These are phyloP conservation scores for Cephonodes hylas DNA, from an alignment of 2,888 invertebrate genomes.

Conservation along the genomic window DNA sequence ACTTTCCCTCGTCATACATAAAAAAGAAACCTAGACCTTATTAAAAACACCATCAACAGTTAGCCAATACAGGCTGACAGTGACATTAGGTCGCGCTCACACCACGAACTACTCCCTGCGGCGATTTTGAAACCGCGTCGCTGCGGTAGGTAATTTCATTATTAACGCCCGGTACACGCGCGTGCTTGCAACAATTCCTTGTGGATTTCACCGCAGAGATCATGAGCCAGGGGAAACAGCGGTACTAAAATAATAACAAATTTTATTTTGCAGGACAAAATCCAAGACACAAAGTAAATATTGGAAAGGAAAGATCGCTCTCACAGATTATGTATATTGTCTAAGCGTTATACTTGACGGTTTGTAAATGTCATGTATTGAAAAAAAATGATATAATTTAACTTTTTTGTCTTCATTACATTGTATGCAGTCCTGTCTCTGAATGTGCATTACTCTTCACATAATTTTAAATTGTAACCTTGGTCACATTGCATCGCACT, in stretches of 20 bases:
- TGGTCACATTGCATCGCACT: too few species aligned
- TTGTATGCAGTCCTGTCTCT: too few species aligned
- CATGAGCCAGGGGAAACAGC: background rate
- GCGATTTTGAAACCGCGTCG: conserved; percentile 2
- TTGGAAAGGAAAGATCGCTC: too few species aligned
- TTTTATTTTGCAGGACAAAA: background rate
- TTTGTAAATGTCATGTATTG: too few species aligned
- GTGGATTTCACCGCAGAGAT: conserved; percentile 37
- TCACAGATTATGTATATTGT: too few species aligned
- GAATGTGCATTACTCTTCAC: too few species aligned
- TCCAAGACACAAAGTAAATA: too few species aligned
- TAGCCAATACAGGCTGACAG: background rate
- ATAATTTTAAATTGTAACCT: too few species aligned
- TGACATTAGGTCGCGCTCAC: conserved; percentile 20
- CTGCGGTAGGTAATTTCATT: conserved; percentile 55
- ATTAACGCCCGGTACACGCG: conserved; percentile 45
- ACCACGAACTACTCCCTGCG: conserved; percentile 8
- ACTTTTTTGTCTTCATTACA: too few species aligned
- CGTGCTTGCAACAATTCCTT: conserved; percentile 50
- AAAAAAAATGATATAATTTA: too few species aligned
- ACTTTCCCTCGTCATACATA: background rate
- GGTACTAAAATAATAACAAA: background rate
- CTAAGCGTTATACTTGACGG: too few species aligned
- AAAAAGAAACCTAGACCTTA: background rate
- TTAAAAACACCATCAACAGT: background rate